Base-by-base conservation (phyloP, 2,113 vertebrate genomes). In the Carassius gibelio region DNA sequence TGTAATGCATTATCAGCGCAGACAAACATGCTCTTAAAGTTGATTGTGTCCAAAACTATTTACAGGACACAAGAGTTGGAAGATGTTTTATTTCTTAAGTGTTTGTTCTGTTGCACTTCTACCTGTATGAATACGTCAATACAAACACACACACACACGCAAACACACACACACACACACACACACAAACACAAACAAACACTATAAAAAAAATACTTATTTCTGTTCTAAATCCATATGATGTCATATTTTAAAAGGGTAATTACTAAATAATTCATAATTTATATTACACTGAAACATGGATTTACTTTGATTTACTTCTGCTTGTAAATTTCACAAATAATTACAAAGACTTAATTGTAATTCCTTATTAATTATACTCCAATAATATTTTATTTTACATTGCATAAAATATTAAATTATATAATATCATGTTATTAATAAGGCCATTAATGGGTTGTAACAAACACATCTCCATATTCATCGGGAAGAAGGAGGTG, bases 1-100 rank as follows among this genome's bases (percentile, higher is more conserved):
- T 50, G 72, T 50, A 66, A 48, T 52, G 26, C 74, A 50, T 64
- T 77, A 52, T 77, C 71, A 66, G 61, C 30, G 13, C 83, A 38
- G 34, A 5, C 50, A 61, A 69, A 80, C 36, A 80, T 80, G 23
- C 62, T 52, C 7, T 66, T 81, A n/a, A 34, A 36, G 1, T 69
- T n/a, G 10, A 64, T 17, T 55, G 23, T 13, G 23, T 55, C 64
- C 80, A 69, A 5, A 82, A 69, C 38, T 30, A 45, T 14, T 81
- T 45, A 45, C 38, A 64, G 23, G 61, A 50, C 8, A 82, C 8
- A 26, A 64, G 61, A 26, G 23, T 55, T 30, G 34, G 14, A 61
- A 26, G 36, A 30, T 30, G 45, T 26, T 69, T 68, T 55, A 36
- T 82, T 81, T 81, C 3, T 64, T 23, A 1, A 17, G 38, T 30